phyloP scores from a whole-genome alignment of 2,888 invertebrate species.

The Rhimphoctona megacephalus region DNA sequence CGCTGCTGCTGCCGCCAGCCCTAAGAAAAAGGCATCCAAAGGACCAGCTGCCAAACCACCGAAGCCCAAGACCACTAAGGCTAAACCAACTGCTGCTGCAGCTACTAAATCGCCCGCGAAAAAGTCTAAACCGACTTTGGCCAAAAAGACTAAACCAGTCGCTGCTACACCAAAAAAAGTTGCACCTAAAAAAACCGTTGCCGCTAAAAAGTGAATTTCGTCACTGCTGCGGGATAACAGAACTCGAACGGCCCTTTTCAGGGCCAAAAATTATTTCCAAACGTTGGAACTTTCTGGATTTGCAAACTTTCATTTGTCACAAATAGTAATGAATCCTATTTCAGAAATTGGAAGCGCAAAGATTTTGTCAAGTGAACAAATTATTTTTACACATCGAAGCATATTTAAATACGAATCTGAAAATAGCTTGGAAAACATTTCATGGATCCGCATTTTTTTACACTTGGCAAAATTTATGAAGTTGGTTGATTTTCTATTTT shows the following conservation, averaged over 20 bases:
- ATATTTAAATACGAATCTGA: too few relatives aligned
- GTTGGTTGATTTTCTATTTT: too few relatives aligned
- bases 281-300: neutral
- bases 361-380: too few relatives aligned
- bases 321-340: too few relatives aligned
- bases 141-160: constrained; percentile 82
- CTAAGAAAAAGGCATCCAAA: constrained; percentile 52
- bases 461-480: too few relatives aligned
- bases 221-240: neutral
- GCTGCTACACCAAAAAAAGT: constrained; percentile 48
- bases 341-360: too few relatives aligned
- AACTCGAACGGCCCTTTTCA: constrained; percentile 37
- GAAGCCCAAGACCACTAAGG: constrained; percentile 62
- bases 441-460: too few relatives aligned
- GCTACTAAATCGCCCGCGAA: constrained; percentile 34
- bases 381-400: too few relatives aligned
- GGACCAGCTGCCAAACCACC: constrained; percentile 69
- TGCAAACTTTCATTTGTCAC: neutral
- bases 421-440: too few relatives aligned
- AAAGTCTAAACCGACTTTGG: constrained; percentile 28
- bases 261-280: constrained; percentile 23
- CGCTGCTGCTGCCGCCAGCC: constrained; percentile 27
- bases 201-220: constrained; percentile 35
- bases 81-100: constrained; percentile 49
- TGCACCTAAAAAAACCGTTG: constrained; percentile 57